phyloP scores from a whole-genome alignment of 1,140 invertebrate species.

The Zophobas morio region DNA sequence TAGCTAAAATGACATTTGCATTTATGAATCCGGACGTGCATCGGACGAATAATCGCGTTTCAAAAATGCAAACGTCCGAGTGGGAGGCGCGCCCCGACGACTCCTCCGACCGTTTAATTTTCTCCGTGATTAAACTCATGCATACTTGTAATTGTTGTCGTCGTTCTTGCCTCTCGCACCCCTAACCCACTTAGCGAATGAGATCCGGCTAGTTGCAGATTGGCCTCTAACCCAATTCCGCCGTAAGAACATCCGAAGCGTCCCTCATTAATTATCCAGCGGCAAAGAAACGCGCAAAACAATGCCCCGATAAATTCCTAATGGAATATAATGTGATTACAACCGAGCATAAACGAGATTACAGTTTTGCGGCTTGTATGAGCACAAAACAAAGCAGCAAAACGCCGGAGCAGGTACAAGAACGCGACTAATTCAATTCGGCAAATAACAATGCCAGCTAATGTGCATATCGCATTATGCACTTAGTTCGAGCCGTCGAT shows the following conservation, averaged over 20 bases:
- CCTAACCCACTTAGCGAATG: no score
- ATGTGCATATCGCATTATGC: constrained; percentile 28
- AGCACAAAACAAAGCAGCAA: not conserved
- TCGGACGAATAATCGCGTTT: no score
- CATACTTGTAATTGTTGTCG: no score
- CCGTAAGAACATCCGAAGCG: not conserved
- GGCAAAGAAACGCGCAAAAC: constrained; percentile 25
- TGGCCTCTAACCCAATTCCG: constrained; percentile 30
- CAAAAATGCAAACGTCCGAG: no score
- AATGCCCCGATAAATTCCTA: constrained; percentile 10
- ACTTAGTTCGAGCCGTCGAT: constrained; percentile 4
- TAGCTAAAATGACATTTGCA: no score
- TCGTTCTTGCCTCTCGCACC: no score
- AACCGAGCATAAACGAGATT: constrained; percentile 12
- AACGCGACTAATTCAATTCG: constrained; percentile 19
- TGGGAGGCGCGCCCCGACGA: no score
- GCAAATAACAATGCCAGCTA: not conserved
- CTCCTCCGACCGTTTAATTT: no score
- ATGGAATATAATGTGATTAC: constrained; percentile 5
- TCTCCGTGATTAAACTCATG: no score
- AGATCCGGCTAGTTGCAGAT: not conserved
- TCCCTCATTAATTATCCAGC: constrained; percentile 21
- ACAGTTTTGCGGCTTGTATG: not conserved
- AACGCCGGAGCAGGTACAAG: not conserved
- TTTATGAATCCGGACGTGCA: no score